A percentile compares a stretch with the other conserved stretches of the same genome.
Conservation (phyloP, 2,113 vertebrate genomes). For the Colius striatus region DNA sequence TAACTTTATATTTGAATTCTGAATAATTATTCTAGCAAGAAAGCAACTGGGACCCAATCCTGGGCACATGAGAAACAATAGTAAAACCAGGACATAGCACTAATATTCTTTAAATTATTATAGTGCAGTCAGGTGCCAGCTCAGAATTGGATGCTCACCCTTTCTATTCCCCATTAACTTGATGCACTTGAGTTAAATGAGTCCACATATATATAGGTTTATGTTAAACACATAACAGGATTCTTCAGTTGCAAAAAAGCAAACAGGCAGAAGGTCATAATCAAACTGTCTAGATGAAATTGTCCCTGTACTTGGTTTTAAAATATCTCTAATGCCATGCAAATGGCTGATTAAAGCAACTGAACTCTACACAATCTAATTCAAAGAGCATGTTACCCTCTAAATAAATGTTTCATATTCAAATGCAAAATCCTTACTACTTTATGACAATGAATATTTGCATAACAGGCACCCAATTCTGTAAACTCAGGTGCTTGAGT, state of each 20-base stretch:
- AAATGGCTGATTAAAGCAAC: background rate
- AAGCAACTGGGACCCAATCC: background rate
- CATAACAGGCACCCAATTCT: background rate
- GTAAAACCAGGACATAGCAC: slow-evolving; percentile 14
- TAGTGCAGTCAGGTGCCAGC: background rate
- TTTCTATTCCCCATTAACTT: background rate
- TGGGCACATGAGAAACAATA: background rate
- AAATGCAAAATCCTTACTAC: background rate
- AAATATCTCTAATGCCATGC: background rate
- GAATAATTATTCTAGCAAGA: background rate
- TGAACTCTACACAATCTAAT: background rate
- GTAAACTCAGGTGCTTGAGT: background rate
- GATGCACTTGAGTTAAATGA: background rate
- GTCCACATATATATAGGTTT: background rate
- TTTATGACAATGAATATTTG: background rate
- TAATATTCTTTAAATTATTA: background rate
- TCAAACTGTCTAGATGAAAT: background rate
- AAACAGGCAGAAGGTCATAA: background rate
- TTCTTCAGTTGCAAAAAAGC: background rate
- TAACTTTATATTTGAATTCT: background rate
- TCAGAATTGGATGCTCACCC: background rate
- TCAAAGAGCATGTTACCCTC: background rate
- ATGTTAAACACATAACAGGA: background rate
- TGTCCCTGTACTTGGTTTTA: background rate
- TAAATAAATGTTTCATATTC: background rate